Evolutionary conservation across 2,797 vertebrate genomes (phyloP).

Genomic region (Bovichtus variegatus): DNA sequence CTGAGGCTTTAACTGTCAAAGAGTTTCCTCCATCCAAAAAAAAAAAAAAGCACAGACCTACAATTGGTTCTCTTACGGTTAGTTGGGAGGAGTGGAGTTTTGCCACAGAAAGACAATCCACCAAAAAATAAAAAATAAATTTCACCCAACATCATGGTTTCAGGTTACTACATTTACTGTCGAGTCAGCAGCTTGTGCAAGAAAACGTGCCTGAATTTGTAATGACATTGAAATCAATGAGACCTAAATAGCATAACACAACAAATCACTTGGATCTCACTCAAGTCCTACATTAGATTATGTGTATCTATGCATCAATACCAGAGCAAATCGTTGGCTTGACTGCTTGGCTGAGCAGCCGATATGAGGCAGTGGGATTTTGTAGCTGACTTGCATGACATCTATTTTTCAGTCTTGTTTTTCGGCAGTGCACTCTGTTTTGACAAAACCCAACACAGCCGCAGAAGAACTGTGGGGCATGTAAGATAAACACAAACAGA

Average conservation of each 20-base stretch:
- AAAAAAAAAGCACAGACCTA: not conserved
- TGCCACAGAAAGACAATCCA: conserved; percentile 3
- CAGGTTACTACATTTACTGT: conserved; percentile 17
- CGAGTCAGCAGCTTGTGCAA: conserved; percentile 26
- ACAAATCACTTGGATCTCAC: conserved; percentile 28
- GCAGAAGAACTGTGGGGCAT: not conserved
- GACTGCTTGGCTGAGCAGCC: conserved; percentile 10
- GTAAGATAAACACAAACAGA: conserved; percentile 17
- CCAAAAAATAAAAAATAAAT: conserved; percentile 13
- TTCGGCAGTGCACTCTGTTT: not conserved
- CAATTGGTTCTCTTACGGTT: not conserved
- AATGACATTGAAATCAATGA: conserved; percentile 50
- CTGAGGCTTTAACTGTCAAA: conserved; percentile 24
- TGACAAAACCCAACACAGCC: not conserved
- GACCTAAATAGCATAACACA: conserved; percentile 16
- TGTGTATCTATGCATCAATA: conserved; percentile 14
- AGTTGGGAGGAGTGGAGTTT: conserved; percentile 4
- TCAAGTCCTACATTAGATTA: conserved; percentile 21
- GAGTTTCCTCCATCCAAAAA: not conserved
- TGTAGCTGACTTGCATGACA: conserved; percentile 1
- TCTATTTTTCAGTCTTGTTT: not conserved
- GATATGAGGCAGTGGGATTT: not conserved
- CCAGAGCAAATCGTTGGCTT: not conserved
- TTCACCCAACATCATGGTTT: conserved; percentile 21
- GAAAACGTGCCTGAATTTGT: conserved; percentile 32